Base-by-base conservation (phyloP, 2,113 vertebrate genomes). In the Pachycephala philippinensis region DNA sequence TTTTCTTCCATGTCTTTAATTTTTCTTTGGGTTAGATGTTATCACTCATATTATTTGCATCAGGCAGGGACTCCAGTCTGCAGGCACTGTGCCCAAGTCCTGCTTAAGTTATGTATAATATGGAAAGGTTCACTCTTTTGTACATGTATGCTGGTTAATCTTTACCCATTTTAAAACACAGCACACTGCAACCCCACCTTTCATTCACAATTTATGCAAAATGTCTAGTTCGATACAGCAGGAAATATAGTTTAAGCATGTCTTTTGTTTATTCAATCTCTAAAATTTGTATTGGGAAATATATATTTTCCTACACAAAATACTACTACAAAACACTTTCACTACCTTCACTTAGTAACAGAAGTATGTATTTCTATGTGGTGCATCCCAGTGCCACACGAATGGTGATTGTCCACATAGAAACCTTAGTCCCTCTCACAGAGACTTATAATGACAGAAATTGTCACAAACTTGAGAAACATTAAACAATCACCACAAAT, bases 91-190 rank as follows among this genome's bases (percentile, higher is more conserved):
- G 9, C 31, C 26, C 0, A 2, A 91, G n/a, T 54, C 23, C 21
- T 4, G 0, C 1, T 0, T 24, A 71, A 83, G 4, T 56, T 60
- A 65, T 12, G 4, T 10, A 45, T 8, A 3, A 50, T 22, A 63
- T 13, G 24, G 21, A 77, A 93, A 66, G 6, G 1, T 65, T 79
- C 9, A 37, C 33, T 71, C 63, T 59, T 89, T 77, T 26, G 19
- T 42, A 27, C 2, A 14, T 15, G 3, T 27, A 17, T 21, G 6
- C 13, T 72, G 16, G 5, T 39, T 59, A 56, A 75, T 64, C 40
- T 75, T 76, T 21, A 45, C 10, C 20, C 72, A 16, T 69, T 86
- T 56, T 47, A 84, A 90, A 86, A 84, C 17, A 27, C 10, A 21
- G 21, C 13, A 39, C 7, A 45, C 31, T 81, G 2, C 26, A n/a